Evolutionary conservation across 37 sponge, comb jelly and placozoan species (phyloP).

Genomic region (Diacarnus erythraeanus): DNA sequence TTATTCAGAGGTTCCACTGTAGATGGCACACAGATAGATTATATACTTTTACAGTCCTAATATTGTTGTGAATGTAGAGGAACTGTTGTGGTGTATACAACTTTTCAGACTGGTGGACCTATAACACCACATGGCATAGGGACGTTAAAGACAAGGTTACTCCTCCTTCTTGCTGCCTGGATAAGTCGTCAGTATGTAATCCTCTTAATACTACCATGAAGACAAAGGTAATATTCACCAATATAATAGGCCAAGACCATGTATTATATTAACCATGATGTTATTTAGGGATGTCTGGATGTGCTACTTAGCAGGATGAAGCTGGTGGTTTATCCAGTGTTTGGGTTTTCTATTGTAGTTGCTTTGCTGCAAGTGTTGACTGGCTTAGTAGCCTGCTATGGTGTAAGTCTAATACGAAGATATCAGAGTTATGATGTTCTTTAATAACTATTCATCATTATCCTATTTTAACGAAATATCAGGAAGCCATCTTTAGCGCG

Average conservation of each 20-base stretch:
- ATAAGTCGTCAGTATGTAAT: no score
- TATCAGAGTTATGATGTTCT: conserved; percentile 42
- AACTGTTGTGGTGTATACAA: conserved; percentile 38
- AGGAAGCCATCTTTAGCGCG: no score
- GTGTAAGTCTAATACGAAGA: conserved; percentile 19
- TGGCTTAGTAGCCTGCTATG: conserved; percentile 20
- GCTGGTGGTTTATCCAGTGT: conserved; percentile 16
- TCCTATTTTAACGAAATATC: neutral
- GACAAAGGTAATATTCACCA: no score
- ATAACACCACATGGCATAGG: conserved; percentile 10
- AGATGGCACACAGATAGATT: no score
- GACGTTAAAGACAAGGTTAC: neutral
- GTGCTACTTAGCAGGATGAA: conserved; percentile 2
- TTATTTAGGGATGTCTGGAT: conserved; percentile 29
- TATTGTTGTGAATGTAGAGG: neutral
- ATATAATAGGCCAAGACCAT: no score
- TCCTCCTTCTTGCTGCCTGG: conserved; percentile 27
- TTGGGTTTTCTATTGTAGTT: conserved; percentile 4
- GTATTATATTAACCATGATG: neutral
- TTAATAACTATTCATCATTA: neutral
- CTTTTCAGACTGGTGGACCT: conserved; percentile 29
- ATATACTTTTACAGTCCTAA: neutral
- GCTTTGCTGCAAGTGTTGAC: conserved; percentile 16
- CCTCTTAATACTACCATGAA: no score
- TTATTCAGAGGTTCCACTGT: no score